Conservation (phyloP, 2,888 invertebrate species). For the Proisotoma minuta region DNA sequence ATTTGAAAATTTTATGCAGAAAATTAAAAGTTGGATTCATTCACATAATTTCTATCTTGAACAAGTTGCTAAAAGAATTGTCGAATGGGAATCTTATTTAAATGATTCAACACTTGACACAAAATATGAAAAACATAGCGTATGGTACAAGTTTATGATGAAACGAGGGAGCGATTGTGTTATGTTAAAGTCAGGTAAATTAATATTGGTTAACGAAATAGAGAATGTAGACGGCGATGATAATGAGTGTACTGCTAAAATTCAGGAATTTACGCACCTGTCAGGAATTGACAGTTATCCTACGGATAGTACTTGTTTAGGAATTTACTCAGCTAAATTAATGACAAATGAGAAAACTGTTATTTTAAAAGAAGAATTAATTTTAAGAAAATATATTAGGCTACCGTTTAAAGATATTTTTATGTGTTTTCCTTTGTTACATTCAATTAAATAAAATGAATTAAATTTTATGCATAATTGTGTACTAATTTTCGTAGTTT, state of each 20-base stretch:
- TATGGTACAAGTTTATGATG: not conserved
- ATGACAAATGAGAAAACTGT: not conserved
- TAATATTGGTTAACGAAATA: not conserved
- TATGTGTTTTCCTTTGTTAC: not conserved
- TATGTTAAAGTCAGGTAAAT: not conserved
- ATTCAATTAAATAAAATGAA: not conserved
- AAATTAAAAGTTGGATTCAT: too few relatives aligned
- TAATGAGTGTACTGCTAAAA: not conserved
- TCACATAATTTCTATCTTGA: not conserved
- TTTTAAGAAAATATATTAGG: not conserved
- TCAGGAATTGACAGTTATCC: not conserved
- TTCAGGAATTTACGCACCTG: not conserved
- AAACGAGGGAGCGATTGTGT: not conserved
- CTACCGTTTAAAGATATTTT: not conserved
- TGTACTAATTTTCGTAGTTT: too few relatives aligned
- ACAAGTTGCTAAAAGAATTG: not conserved
- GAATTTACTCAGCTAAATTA: not conserved
- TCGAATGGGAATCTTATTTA: not conserved
- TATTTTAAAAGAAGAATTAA: not conserved
- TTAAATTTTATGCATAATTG: too few relatives aligned
- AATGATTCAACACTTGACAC: not conserved
- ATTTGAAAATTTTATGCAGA: too few relatives aligned
- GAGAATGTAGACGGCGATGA: not conserved
- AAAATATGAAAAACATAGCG: not conserved
- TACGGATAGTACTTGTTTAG: not conserved